Conservation (phyloP, 2,797 vertebrate species). For the Masticophis lateralis region DNA sequence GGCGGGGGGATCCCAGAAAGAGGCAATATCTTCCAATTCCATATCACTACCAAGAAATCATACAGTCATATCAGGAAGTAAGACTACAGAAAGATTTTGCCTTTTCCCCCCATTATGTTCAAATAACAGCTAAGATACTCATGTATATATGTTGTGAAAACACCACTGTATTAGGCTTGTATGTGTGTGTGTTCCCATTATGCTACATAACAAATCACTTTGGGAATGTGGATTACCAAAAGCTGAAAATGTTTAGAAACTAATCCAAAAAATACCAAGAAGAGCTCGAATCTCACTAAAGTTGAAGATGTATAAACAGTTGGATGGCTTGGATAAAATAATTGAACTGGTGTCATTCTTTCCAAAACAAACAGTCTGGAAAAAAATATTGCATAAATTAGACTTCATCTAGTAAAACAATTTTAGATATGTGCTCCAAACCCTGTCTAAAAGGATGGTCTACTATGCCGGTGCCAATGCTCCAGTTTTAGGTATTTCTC, state of each 20-base stretch:
- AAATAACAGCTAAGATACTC: neutral
- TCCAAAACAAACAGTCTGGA: neutral
- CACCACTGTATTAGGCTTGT: neutral
- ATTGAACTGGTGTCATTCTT: neutral
- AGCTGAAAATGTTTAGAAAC: neutral
- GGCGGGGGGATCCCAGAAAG: neutral
- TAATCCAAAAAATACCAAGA: neutral
- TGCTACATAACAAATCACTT: neutral
- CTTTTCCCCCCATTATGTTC: neutral
- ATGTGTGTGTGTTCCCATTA: neutral
- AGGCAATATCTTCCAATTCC: neutral
- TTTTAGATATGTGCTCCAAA: conserved; percentile 34
- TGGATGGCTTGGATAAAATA: neutral
- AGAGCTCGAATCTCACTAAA: neutral
- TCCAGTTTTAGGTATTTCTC: neutral
- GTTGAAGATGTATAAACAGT: neutral
- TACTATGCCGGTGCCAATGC: conserved; percentile 40
- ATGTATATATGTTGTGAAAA: neutral
- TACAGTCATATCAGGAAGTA: neutral
- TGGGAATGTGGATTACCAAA: neutral
- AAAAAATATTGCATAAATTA: conserved; percentile 1
- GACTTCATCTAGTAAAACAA: neutral
- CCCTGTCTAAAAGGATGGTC: conserved; percentile 36
- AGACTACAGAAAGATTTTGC: neutral
- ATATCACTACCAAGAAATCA: neutral